A percentile compares a stretch with the other conserved stretches of the same genome.
Conservation (phyloP, 2,797 vertebrate genomes). For the Alca torda region DNA sequence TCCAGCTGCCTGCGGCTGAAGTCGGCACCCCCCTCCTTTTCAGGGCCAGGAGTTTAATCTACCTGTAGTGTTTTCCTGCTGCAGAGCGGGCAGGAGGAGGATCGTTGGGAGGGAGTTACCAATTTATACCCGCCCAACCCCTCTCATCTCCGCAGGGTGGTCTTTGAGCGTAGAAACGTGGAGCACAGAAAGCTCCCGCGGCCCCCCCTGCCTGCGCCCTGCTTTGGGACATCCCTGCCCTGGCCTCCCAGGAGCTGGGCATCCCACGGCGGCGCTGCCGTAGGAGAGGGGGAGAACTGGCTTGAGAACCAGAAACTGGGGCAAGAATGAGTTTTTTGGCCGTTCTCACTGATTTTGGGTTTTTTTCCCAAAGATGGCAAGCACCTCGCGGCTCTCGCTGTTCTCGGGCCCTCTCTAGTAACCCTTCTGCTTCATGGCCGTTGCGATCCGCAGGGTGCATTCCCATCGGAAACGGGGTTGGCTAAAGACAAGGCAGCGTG, state of each 20-base stretch:
- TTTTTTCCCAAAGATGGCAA: not conserved
- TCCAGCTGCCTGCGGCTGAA: not conserved
- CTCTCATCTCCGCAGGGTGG: too few relatives aligned
- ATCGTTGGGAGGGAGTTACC: too few relatives aligned
- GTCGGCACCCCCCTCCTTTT: not conserved
- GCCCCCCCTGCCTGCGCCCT: not conserved
- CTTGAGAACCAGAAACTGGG: too few relatives aligned
- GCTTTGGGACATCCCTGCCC: accelerated
- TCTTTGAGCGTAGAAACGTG: not conserved
- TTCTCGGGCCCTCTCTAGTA: accelerated
- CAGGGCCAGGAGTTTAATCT: not conserved
- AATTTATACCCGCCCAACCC: not conserved
- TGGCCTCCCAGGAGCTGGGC: accelerated
- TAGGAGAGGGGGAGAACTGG: not conserved
- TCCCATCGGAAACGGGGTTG: accelerated
- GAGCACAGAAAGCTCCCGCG: not conserved
- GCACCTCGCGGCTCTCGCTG: accelerated
- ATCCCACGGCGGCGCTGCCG: accelerated
- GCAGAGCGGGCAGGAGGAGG: not conserved
- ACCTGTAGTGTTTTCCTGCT: not conserved
- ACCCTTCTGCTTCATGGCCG: accelerated
- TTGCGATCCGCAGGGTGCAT: accelerated
- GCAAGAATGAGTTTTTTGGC: not conserved
- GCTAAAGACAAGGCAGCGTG: accelerated
- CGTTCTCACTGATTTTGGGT: not conserved